Percentiles rank a stretch among this genome's conserved stretches.
phyloP scores from a whole-genome alignment of 2,797 vertebrate species.

The Aplochiton taeniatus region DNA sequence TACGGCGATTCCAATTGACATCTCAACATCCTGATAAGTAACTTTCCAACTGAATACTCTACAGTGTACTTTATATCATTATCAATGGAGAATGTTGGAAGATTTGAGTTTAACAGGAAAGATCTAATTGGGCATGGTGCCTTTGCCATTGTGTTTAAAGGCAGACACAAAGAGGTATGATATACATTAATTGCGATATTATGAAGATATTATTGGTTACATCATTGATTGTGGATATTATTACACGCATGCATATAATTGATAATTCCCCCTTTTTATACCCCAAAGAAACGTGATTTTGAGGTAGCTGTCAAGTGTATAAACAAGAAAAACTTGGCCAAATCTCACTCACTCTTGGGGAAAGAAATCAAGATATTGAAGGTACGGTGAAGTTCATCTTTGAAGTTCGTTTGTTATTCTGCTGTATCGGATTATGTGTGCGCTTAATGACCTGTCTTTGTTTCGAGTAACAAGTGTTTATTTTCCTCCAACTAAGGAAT shows the following conservation, averaged over 20 bases:
- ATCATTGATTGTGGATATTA: not conserved
- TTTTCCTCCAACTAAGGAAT: conserved; percentile 74
- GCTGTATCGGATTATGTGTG: no score
- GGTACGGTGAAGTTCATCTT: conserved; percentile 70
- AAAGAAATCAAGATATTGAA: conserved; percentile 98
- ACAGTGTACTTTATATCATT: conserved; percentile 15
- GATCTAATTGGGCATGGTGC: conserved; percentile 95
- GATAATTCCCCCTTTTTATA: not conserved
- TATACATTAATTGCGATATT: not conserved
- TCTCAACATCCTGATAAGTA: conserved; percentile 48
- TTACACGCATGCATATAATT: not conserved
- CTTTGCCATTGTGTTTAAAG: conserved; percentile 96
- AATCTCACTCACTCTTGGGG: conserved; percentile 91
- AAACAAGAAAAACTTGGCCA: conserved; percentile 95
- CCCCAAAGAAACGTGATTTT: conserved; percentile 84
- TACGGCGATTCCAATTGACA: conserved; percentile 42
- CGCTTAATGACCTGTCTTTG: no score
- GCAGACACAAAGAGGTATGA: conserved; percentile 90
- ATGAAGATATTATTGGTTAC: not conserved
- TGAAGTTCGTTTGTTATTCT: not conserved
- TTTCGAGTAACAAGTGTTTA: not conserved
- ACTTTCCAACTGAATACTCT: conserved; percentile 15
- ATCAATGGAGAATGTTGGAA: conserved; percentile 88
- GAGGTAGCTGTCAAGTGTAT: conserved; percentile 98
- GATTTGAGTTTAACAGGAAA: conserved; percentile 94